A percentile compares a stretch with the other conserved stretches of the same genome.
Conservation (phyloP, 2,113 vertebrate species). For the Cercopithecus mona region DNA sequence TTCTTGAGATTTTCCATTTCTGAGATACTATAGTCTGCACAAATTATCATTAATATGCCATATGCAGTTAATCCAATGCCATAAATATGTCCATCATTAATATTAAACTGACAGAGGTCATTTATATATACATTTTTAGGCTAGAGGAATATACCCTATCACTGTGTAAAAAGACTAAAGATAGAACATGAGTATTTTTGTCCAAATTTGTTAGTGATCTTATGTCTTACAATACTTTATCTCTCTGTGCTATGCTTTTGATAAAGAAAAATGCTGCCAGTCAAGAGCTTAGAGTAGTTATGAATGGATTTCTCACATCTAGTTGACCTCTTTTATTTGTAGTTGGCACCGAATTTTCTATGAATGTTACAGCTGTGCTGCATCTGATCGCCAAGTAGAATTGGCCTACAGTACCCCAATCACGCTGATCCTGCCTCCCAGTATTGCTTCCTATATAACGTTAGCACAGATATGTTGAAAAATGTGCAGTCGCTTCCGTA, state of each 20-base stretch:
- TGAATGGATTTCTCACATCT: not conserved
- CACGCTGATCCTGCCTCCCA: not conserved
- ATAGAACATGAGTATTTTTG: not conserved
- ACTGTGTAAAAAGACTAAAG: not conserved
- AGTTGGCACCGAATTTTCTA: not conserved
- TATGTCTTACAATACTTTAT: not conserved
- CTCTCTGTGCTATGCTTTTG: not conserved
- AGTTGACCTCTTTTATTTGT: not conserved
- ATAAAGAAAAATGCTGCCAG: not conserved
- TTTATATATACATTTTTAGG: not conserved
- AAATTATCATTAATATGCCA: not conserved
- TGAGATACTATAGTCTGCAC: not conserved
- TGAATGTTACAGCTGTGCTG: not conserved
- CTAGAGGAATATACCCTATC: not conserved
- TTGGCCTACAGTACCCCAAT: not conserved
- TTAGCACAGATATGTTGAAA: not conserved
- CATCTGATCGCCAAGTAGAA: not conserved
- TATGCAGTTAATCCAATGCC: not conserved
- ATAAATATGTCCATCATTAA: not conserved
- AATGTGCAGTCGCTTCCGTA: accelerated
- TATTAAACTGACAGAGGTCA: not conserved
- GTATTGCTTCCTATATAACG: not conserved
- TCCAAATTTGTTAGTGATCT: not conserved
- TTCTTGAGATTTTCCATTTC: not conserved
- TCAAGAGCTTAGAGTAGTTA: not conserved